Base-by-base conservation (phyloP, 1,140 invertebrate genomes). In the Zaprionus nigranus region DNA sequence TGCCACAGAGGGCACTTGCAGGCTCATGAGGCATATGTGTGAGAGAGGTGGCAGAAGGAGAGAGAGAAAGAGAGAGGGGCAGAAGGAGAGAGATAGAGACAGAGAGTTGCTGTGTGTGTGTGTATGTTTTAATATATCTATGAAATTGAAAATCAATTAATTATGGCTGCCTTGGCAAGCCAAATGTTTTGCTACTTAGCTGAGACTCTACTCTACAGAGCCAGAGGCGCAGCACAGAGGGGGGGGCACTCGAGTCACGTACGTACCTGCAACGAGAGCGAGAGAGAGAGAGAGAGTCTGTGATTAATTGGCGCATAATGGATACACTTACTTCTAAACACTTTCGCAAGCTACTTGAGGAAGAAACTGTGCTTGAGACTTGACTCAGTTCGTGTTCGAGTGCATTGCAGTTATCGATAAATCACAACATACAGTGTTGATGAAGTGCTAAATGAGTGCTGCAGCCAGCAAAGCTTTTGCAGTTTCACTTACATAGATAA, bases 71-170 rank as follows among this genome's bases (percentile, higher is more conserved):
- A 20, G 20, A 20, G 20, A 20, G n/a, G 36, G 28, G 2, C 24
- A 38, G 36, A 3, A 13, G 12, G 15, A 43, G 40, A 17, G 17
- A 24, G 46, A 24, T 2, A 22, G 38, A 1, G 12, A 6, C 17
- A 60, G 24, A 24, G 20, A 57, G 36, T 63, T 43, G 71, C 61
- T 78, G 57, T 40, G 20, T 40, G 20, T 78, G 57, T 40, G 20
- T 40, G 20, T 40, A n/a, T 40, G 34, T 36, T 73, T 20, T 40
- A 61, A 59, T 73, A 77, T 65, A 59, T 72, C 38, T 53, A 43
- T 61, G 28, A 79, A 82, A 69, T 74, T 69, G 57, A 79, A 86
- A 75, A 82, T 87, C 69, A 79, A 87, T 82, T 85, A 85, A 79
- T 85, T 81, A 84, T 84, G 60, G 54, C 22, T 58, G 75, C 46